These are phyloP conservation scores for Morinoia aosen DNA, from an alignment of 2,888 invertebrate genomes.

Conservation along the genomic window DNA sequence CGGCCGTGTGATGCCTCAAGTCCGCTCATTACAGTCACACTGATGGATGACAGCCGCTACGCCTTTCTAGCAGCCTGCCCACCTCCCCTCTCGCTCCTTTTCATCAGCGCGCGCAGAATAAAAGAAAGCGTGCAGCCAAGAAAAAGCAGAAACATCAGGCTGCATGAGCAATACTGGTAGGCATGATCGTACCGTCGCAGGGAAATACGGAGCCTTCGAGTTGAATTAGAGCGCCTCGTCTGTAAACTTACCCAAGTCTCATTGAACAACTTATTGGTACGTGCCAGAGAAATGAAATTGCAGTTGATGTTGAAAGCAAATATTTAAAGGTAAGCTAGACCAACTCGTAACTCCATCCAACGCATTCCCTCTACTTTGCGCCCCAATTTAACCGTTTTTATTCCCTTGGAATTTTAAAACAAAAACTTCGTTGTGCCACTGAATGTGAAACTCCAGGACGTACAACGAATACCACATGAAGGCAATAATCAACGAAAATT, in stretches of 20 bases:
- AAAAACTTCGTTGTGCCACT: too few relatives aligned
- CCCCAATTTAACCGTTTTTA: too few relatives aligned
- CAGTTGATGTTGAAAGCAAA: too few relatives aligned
- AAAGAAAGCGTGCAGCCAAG: not conserved
- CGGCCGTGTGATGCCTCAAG: conserved; percentile 22
- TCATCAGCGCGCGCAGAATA: not conserved
- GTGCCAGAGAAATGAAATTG: too few relatives aligned
- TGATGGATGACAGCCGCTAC: conserved; percentile 28
- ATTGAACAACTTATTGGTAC: too few relatives aligned
- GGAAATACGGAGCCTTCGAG: not conserved
- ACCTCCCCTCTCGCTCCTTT: not conserved
- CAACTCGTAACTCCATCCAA: not conserved
- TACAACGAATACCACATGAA: too few relatives aligned
- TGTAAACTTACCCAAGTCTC: too few relatives aligned
- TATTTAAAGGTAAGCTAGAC: not conserved
- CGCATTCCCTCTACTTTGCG: not conserved
- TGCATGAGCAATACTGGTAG: not conserved
- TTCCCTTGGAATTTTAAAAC: too few relatives aligned
- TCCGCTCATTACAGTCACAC: conserved; percentile 39
- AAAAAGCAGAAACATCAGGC: not conserved
- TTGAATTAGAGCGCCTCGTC: not conserved
- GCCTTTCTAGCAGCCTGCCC: not conserved
- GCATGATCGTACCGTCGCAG: not conserved
- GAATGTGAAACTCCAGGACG: too few relatives aligned
- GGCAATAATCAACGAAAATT: too few relatives aligned